Base-by-base conservation (phyloP, 2,888 invertebrate species). In the Philhelius pedissequus region DNA sequence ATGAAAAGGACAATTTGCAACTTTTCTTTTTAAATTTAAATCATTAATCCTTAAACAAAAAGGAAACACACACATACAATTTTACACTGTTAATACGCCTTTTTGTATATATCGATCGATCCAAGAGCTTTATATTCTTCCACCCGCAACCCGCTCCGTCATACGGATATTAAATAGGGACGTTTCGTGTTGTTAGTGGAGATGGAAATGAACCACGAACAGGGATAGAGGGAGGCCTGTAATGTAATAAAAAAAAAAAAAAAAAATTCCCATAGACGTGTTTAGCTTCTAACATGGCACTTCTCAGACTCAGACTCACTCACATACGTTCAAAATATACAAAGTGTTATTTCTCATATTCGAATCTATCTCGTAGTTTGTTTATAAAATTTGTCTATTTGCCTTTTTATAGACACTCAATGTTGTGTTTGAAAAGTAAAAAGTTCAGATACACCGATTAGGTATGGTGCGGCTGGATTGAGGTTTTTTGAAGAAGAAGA, bases 51-150 rank as follows among this genome's bases (percentile, higher is more conserved):
- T 66, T 50, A 15, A 13, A 35, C 15, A 25, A 62, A 27, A 43
- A 60, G 20, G 35, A 52, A 32, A 32, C 15, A 56, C 54, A 60
- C 18, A 77, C 54, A 60, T 11, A 77, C 50, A 52, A 50, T 81
- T 76, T 76, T 45, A 56, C 75, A 80, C 60, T 27, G 68, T 48
- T 66, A 84, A 84, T 75, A 84, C 83, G 83, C 84, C 80, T 84
- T 80, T 84, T 80, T 32, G 56, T 71, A 84, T 75, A 68, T 80
- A 80, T 84, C 84, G 84, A 84, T 84, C 84, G 75, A 80, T 84
- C 75, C 66, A 18, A 80, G 84, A 84, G 84, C 84, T 84, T 84
- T 84, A 60, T 71, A 52, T 58, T 68, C 76, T 71, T 71, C 35
- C 56, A 71, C 60, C 80, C 79, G 73, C 52, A 35, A 48, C 18